Evolutionary conservation across 2,888 invertebrate species (phyloP), one percentile per base, ranked within the genome.

Genomic region (Parnassius glacialis): DNA sequence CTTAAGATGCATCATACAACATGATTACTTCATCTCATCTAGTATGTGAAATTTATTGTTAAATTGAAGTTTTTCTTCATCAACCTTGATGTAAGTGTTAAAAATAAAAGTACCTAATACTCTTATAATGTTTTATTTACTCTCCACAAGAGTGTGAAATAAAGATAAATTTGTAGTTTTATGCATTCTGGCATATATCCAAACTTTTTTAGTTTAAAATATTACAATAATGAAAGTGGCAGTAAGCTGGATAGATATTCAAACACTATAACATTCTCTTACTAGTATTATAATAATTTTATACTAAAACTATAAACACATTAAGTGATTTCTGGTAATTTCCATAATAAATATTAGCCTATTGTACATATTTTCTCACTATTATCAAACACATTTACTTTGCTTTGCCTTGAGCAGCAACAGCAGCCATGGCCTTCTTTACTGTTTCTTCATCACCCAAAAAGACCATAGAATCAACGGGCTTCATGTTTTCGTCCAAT

Each of bases 371-470:
- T 58, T 25, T n/a, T 48, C 34, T 60, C 41, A 51, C 50, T 41
- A 50, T 43, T 56, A 16, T 50, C 10, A 16, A 2, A n/a, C 20
- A 20, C 57, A 34, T 72, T 78, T 89, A 93, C 92, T 95, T 95
- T 76, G 94, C 94, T 84, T 95, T 95, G 73, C 95, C 96, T 84
- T 96, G 95, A 42, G 94, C 94, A n/a, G 95, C 95, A 0, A 95
- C 95, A 48, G 95, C 94, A 67, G 93, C 94, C 92, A 95, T 95
- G 13, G 95, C 95, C 70, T 94, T 94, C 72, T 93, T 93, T 0
- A 96, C 95, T 0, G 95, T 95, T 79, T 95, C 95, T 70, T 95
- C 94, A 74, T 96, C 98, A 0, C 96, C 96, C 57, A 96, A 92
- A 86, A 96, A 96, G 71, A 94, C 92, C 93, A 95, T 93, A 34